Percentiles rank a stretch among this genome's conserved stretches.
phyloP scores from a whole-genome alignment of 2,113 vertebrate genomes.

The Ochotona princeps region DNA sequence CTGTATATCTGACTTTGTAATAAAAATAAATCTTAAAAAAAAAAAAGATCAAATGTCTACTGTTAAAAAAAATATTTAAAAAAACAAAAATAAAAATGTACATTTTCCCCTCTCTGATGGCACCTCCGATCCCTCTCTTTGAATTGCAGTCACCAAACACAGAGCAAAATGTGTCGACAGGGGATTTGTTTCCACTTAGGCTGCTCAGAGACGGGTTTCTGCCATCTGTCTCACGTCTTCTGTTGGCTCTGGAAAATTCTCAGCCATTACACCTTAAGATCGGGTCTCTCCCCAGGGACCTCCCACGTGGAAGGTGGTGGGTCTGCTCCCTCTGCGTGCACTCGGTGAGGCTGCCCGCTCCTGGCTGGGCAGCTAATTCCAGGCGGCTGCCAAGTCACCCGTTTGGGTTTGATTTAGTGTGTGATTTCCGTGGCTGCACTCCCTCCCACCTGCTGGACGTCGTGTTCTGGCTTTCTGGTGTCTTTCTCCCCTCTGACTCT shows the following conservation, averaged over 20 bases:
- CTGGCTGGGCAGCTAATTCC: fast-evolving
- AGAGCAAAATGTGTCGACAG: fast-evolving
- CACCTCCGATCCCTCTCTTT: not conserved
- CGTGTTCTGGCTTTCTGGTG: not conserved
- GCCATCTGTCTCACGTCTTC: not conserved
- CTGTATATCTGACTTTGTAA: no score
- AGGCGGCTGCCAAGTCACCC: fast-evolving
- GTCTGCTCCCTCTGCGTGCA: fast-evolving
- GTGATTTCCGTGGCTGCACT: not conserved
- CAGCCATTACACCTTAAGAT: fast-evolving
- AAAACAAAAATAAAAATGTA: no score
- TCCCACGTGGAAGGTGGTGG: fast-evolving
- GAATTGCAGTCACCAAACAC: not conserved
- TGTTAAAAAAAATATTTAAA: no score
- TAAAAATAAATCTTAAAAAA: no score
- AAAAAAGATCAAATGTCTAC: no score
- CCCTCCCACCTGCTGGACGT: not conserved
- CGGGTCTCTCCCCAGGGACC: fast-evolving
- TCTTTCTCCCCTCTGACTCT: conserved; percentile 36
- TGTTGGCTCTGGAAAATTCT: not conserved
- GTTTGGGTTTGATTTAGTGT: not conserved
- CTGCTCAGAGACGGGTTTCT: not conserved
- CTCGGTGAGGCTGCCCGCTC: no score
- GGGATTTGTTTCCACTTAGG: not conserved
- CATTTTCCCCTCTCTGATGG: no score